Evolutionary conservation across 2,113 vertebrate species (phyloP).

Genomic region (Microcebus tavaratra): DNA sequence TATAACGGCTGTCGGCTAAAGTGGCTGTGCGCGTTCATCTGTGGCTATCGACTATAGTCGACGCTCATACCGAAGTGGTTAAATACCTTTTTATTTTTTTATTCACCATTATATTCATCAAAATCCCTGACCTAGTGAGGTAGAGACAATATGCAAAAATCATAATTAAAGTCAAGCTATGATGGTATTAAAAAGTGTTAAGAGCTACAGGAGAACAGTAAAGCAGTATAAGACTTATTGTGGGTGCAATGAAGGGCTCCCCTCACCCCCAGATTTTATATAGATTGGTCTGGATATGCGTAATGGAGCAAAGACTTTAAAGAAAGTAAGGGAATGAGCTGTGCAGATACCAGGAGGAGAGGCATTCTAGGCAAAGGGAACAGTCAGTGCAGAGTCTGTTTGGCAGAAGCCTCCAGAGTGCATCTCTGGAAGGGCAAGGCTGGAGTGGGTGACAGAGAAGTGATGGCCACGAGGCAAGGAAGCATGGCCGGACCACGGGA

Average conservation of each 20-base stretch:
- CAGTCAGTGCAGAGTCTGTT: not conserved
- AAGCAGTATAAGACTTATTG: not conserved
- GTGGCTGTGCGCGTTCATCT: too few species aligned
- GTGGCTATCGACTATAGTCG: too few species aligned
- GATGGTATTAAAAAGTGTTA: not conserved
- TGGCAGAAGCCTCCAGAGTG: not conserved
- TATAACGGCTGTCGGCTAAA: too few species aligned
- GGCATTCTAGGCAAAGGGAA: not conserved
- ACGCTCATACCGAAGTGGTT: too few species aligned
- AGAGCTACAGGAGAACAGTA: not conserved
- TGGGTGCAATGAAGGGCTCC: not conserved
- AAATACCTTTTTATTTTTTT: not conserved
- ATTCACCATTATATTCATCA: not conserved
- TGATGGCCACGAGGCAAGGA: too few species aligned
- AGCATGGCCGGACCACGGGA: not conserved
- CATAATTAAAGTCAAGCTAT: not conserved
- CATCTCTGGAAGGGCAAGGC: not conserved
- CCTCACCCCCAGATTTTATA: not conserved
- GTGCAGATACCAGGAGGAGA: not conserved
- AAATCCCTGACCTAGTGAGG: not conserved
- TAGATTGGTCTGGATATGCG: not conserved
- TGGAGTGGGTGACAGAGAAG: not conserved
- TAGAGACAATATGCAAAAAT: not conserved
- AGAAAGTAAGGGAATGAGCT: not conserved
- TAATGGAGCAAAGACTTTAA: not conserved